phyloP scores from a whole-genome alignment of 2,888 invertebrate species.

The Acanthococcus lagerstroemiae region DNA sequence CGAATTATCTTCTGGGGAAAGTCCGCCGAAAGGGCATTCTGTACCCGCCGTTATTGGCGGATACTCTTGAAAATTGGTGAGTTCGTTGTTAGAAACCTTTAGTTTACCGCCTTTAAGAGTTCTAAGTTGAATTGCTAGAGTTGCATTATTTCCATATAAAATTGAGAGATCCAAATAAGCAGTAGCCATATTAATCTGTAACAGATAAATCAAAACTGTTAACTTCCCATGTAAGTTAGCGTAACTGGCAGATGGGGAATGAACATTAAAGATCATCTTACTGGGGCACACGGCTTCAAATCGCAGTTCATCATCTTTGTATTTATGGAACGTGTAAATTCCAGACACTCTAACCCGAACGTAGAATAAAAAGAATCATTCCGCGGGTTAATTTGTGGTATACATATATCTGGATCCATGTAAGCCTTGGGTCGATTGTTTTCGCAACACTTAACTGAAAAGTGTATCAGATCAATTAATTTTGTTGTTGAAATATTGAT shows the following conservation, averaged over 20 bases:
- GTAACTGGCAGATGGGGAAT: too few relatives aligned
- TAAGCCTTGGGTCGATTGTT: too few relatives aligned
- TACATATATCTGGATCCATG: background rate
- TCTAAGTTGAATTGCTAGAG: background rate
- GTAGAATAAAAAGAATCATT: slow-evolving; percentile 1
- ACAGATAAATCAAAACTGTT: background rate
- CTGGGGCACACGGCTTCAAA: too few relatives aligned
- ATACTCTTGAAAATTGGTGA: background rate
- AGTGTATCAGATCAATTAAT: too few relatives aligned
- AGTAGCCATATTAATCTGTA: background rate
- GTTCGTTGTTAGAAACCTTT: background rate
- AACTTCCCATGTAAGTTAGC: too few relatives aligned
- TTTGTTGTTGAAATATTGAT: too few relatives aligned
- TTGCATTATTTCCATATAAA: background rate
- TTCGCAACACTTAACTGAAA: too few relatives aligned
- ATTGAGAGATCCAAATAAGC: background rate
- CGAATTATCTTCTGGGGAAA: background rate
- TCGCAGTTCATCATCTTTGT: background rate
- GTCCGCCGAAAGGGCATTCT: background rate
- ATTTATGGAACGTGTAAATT: background rate
- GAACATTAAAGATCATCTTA: too few relatives aligned
- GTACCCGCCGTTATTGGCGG: background rate
- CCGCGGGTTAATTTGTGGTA: background rate
- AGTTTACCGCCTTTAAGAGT: background rate
- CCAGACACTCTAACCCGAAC: background rate